Percentiles rank a stretch among this genome's conserved stretches.
Evolutionary conservation across 2,113 vertebrate species (phyloP).

Genomic region (Candoia aspera): DNA sequence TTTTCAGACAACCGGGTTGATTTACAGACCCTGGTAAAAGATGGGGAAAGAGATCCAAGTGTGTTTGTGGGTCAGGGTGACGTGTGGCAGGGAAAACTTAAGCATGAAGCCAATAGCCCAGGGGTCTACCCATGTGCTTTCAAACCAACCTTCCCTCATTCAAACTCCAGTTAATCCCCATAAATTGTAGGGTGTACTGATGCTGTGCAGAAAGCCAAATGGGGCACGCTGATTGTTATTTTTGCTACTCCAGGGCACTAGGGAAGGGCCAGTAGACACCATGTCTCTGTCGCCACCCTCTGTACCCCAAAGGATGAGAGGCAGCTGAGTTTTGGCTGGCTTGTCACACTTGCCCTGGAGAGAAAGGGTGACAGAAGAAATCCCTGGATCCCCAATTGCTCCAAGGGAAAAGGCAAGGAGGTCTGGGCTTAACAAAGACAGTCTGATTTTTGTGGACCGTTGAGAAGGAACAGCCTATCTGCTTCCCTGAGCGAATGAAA

Average conservation of each 20-base stretch:
- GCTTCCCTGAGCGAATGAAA: background rate
- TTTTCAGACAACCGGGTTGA: background rate
- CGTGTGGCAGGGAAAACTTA: background rate
- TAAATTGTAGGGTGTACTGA: background rate
- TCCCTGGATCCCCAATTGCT: background rate
- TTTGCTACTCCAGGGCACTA: background rate
- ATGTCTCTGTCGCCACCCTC: background rate
- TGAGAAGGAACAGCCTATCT: background rate
- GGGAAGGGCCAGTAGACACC: background rate
- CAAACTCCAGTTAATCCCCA: background rate
- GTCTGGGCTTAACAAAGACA: background rate
- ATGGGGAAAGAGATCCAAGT: background rate
- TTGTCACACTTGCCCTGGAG: background rate
- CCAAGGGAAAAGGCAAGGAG: background rate
- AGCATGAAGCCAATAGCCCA: background rate
- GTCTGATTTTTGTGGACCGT: background rate
- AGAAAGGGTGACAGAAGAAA: background rate
- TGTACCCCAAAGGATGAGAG: background rate
- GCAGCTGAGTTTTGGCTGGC: background rate
- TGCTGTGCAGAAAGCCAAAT: background rate
- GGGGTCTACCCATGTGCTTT: background rate
- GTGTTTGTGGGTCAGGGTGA: background rate
- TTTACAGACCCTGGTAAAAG: background rate
- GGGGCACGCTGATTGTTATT: too few relatives aligned
- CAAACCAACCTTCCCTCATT: background rate